A percentile compares a stretch with the other conserved stretches of the same genome.
Evolutionary conservation across 2,888 invertebrate species (phyloP).

Genomic region (Archips xylosteana): DNA sequence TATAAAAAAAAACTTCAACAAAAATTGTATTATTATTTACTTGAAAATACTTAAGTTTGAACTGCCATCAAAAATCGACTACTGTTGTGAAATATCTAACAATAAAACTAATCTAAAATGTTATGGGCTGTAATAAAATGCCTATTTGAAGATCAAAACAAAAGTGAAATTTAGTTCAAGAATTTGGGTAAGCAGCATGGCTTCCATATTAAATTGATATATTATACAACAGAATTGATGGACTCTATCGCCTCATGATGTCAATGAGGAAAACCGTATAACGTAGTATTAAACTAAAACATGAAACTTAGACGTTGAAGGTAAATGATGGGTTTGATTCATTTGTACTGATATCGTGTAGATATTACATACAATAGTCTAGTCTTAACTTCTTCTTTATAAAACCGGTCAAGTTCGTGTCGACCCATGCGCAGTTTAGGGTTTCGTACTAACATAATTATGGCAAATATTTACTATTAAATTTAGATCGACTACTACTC

Average conservation of each 20-base stretch:
- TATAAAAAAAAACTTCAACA: not conserved
- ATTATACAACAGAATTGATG: not conserved
- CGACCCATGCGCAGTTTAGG: no score
- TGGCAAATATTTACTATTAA: no score
- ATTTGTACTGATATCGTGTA: no score
- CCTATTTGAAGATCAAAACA: conserved; percentile 11
- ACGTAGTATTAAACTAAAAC: no score
- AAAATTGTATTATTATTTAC: not conserved
- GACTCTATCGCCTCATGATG: not conserved
- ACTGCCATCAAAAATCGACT: not conserved
- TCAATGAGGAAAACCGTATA: no score
- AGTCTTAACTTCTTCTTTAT: no score
- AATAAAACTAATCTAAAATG: conserved; percentile 20
- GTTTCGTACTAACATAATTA: no score
- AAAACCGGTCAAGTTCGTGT: no score
- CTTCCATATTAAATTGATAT: not conserved
- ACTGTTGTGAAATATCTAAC: conserved; percentile 19
- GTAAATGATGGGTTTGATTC: no score
- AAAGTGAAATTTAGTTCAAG: conserved; percentile 27
- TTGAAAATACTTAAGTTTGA: not conserved
- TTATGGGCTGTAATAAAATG: conserved; percentile 32
- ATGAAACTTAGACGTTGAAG: no score
- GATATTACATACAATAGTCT: no score
- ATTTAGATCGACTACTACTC: no score
- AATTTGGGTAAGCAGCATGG: conserved; percentile 20